These are phyloP conservation scores for Pithys albifrons DNA, from an alignment of 2,113 vertebrate genomes.

Conservation along the genomic window DNA sequence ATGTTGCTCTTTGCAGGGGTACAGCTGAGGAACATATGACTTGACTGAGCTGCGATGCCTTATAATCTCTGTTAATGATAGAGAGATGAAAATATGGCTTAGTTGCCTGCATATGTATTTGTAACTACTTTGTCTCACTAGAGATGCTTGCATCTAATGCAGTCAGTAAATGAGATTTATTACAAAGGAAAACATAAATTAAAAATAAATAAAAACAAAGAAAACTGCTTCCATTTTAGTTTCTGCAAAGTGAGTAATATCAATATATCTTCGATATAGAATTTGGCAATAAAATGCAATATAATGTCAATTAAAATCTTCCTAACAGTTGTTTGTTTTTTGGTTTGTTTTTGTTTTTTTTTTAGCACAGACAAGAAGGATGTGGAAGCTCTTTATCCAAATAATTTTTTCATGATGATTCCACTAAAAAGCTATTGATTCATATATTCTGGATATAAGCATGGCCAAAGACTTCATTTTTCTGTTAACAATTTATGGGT, in stretches of 20 bases:
- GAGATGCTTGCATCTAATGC: background rate
- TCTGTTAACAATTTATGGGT: background rate
- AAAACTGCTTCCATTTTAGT: background rate
- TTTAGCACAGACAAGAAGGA: background rate
- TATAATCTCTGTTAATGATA: background rate
- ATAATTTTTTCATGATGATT: background rate
- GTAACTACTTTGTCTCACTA: background rate
- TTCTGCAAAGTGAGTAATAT: background rate
- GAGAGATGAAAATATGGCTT: background rate
- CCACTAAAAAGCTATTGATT: background rate
- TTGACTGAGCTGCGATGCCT: background rate
- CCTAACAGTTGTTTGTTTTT: too few species aligned
- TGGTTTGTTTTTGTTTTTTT: background rate
- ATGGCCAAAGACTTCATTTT: background rate
- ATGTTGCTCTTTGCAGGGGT: accelerated
- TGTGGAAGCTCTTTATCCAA: background rate
- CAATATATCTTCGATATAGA: background rate
- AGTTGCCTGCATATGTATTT: background rate
- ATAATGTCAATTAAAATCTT: background rate
- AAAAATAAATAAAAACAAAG: background rate
- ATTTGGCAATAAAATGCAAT: background rate
- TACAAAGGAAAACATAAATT: background rate
- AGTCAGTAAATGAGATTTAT: background rate
- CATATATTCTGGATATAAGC: background rate
- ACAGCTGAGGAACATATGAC: background rate